Conservation (phyloP, 2,113 vertebrate species). For the Paradisaea rubra region DNA sequence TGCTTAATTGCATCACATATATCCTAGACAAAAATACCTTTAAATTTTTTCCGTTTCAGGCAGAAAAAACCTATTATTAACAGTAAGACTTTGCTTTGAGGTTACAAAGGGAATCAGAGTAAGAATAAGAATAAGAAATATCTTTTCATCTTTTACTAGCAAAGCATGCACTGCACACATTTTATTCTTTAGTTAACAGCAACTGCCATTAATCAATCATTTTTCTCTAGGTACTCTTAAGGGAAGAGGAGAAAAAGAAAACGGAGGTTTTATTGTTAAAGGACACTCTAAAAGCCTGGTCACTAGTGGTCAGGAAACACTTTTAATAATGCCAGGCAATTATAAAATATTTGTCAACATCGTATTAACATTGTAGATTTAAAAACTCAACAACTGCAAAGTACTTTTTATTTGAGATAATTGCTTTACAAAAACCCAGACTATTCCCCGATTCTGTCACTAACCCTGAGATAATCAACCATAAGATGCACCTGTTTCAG, state of each 20-base stretch:
- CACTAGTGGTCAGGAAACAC: not conserved
- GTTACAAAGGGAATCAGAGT: not conserved
- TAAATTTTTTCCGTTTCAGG: not conserved
- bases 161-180: not conserved
- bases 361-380: not conserved
- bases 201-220: not conserved
- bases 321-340: not conserved
- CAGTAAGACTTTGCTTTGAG: not conserved
- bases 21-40: not conserved
- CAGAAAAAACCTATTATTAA: not conserved
- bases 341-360: not conserved
- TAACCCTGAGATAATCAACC: not conserved
- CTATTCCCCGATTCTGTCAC: not conserved
- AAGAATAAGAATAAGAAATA: not conserved
- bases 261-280: not conserved
- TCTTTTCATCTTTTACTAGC: not conserved
- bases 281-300: not conserved
- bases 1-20: not conserved
- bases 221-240: not conserved
- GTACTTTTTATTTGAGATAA: not conserved
- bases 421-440: not conserved
- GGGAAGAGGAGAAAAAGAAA: not conserved
- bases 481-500: not conserved
- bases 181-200: not conserved
- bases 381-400: not conserved